phyloP scores from a whole-genome alignment of 2,888 invertebrate species.

The Lamproptera curius region DNA sequence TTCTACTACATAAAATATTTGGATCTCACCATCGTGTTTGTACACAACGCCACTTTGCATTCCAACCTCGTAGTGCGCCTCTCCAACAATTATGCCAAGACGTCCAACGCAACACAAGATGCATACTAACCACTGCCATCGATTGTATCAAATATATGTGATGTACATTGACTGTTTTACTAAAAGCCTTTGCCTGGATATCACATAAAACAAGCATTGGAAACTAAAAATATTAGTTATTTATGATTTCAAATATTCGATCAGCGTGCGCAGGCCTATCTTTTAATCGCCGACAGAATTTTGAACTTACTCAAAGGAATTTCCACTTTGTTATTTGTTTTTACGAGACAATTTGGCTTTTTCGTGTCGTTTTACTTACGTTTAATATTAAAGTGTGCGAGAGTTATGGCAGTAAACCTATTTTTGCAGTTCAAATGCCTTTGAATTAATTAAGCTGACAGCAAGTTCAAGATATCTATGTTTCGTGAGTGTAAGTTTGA shows the following conservation, averaged over 20 bases:
- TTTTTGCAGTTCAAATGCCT: constrained; percentile 13
- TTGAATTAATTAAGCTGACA: constrained; percentile 1
- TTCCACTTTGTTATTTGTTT: no score
- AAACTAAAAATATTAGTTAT: constrained; percentile 23
- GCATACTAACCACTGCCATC: constrained; percentile 18
- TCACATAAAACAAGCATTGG: constrained; percentile 19
- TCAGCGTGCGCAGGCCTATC: constrained; percentile 9
- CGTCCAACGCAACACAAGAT: constrained; percentile 10
- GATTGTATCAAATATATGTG: constrained; percentile 1
- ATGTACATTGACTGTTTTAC: constrained; percentile 5
- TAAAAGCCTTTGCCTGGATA: neutral
- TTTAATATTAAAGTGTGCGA: neutral
- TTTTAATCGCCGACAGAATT: constrained; percentile 13
- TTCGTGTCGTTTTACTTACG: no score
- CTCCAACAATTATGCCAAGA: constrained; percentile 25
- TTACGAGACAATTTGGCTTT: no score
- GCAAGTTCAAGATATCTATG: no score
- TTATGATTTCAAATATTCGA: constrained; percentile 20
- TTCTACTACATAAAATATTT: constrained; percentile 10
- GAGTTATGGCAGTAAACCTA: constrained; percentile 13
- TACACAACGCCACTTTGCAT: constrained; percentile 9
- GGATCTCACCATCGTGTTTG: neutral
- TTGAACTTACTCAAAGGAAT: constrained; percentile 7
- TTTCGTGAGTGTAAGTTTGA: no score
- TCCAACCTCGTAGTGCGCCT: constrained; percentile 14